Conservation (phyloP, 2,888 invertebrate genomes). For the Apocheima hispidaria region DNA sequence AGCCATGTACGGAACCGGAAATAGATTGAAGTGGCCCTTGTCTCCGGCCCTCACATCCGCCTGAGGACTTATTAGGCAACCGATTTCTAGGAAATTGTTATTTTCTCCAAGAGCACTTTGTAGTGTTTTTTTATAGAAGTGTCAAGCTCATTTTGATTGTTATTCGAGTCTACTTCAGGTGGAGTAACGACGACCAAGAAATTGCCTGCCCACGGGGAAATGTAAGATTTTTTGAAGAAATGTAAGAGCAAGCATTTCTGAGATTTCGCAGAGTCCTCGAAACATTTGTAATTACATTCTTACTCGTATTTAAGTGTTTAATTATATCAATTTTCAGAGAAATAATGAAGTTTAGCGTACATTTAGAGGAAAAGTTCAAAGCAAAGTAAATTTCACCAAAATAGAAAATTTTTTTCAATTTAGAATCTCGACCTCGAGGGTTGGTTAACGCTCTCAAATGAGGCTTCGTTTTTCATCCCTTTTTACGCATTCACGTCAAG, state of each 20-base stretch:
- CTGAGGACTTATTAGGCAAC: conserved; percentile 41
- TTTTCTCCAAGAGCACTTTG: conserved; percentile 6
- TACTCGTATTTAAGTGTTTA: conserved; percentile 2
- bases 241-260: neutral
- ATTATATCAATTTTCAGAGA: neutral
- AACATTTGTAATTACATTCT: conserved; percentile 2
- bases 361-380: neutral
- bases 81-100: conserved; percentile 37
- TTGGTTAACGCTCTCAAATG: conserved; percentile 51
- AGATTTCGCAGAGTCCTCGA: neutral
- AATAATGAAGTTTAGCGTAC: neutral
- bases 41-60: conserved; percentile 47
- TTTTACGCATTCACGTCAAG: conserved; percentile 60
- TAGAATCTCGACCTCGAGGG: conserved; percentile 32
- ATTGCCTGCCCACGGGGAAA: neutral
- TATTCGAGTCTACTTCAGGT: neutral
- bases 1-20: conserved; percentile 53
- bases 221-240: neutral
- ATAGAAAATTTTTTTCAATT: conserved; percentile 3
- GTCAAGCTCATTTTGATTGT: neutral
- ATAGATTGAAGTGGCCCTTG: conserved; percentile 49
- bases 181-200: neutral
- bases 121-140: conserved; percentile 9
- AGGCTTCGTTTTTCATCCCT: conserved; percentile 51
- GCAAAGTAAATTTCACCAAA: conserved; percentile 1